Percentiles rank a stretch among this genome's conserved stretches.
Evolutionary conservation across 2,888 invertebrate species (phyloP).

Genomic region (Drosophila mulleri): DNA sequence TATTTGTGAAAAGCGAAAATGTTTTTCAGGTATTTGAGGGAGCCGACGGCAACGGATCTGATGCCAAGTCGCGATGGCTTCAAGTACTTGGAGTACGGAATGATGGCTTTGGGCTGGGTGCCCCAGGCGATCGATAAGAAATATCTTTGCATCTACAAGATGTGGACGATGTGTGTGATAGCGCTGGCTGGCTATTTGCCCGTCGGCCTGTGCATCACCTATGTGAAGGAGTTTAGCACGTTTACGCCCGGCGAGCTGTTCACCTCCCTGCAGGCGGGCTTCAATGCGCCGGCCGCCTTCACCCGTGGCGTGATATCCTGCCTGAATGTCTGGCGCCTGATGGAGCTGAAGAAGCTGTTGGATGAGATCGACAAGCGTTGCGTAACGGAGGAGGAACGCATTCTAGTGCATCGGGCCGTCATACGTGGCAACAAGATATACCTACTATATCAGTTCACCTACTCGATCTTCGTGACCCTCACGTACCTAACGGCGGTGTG

Average conservation of each 20-base stretch:
- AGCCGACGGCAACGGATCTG: conserved; percentile 22
- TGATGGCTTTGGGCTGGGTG: conserved; percentile 42
- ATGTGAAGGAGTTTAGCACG: conserved; percentile 25
- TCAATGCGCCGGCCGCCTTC: conserved; percentile 43
- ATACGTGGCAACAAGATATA: conserved; percentile 40
- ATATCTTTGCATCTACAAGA: conserved; percentile 3
- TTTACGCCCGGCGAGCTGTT: conserved; percentile 57
- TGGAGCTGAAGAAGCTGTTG: conserved; percentile 20
- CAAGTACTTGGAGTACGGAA: conserved; percentile 31
- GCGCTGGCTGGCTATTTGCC: conserved; percentile 28
- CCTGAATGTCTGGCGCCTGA: conserved; percentile 28
- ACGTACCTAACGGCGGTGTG: conserved; percentile 22
- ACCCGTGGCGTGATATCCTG: conserved; percentile 20
- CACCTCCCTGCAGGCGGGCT: conserved; percentile 46
- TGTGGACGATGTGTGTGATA: conserved; percentile 23
- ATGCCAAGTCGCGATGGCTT: conserved; percentile 41
- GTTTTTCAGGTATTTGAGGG: conserved; percentile 37
- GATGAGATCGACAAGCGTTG: conserved; percentile 34
- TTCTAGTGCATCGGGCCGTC: conserved; percentile 33
- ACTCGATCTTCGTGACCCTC: conserved; percentile 13
- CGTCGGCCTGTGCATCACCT: conserved; percentile 34
- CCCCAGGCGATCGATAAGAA: not conserved
- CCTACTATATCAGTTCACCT: conserved; percentile 29
- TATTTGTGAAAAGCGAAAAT: conserved; percentile 4
- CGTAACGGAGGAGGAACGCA: conserved; percentile 19